These are phyloP conservation scores for Hyles vespertilio DNA, from an alignment of 1,140 invertebrate genomes.

Conservation along the genomic window DNA sequence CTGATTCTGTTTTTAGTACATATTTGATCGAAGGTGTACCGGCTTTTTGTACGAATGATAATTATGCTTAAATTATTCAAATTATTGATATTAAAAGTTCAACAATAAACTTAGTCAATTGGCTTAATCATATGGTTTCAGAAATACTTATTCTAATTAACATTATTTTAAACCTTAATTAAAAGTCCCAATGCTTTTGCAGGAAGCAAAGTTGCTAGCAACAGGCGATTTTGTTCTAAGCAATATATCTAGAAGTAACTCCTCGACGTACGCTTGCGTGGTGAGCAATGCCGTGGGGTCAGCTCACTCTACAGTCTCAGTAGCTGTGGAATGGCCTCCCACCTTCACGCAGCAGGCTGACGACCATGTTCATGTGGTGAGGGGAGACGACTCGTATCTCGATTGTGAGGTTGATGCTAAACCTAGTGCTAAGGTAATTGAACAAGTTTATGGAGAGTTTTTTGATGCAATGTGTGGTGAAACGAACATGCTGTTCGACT, in stretches of 20 bases:
- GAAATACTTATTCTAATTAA: no score
- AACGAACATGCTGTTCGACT: no score
- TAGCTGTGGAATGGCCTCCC: constrained; percentile 59
- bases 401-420: constrained; percentile 59
- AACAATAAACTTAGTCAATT: no score
- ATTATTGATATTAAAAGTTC: no score
- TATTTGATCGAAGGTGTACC: no score
- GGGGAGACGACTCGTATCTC: constrained; percentile 46
- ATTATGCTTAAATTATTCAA: no score
- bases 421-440: constrained; percentile 48
- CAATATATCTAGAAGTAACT: constrained; percentile 46
- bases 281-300: constrained; percentile 46
- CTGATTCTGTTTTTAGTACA: no score
- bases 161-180: neutral
- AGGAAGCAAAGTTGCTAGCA: constrained; percentile 49
- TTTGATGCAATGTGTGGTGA: no score
- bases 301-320: constrained; percentile 27
- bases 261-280: constrained; percentile 50
- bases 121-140: no score
- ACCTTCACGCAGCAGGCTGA: constrained; percentile 9
- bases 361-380: constrained; percentile 19
- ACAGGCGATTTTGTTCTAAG: constrained; percentile 30
- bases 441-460: no score
- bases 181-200: constrained; percentile 12
- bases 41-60: no score